Percentiles rank a stretch among this genome's conserved stretches.
Conservation (phyloP, 2,113 vertebrate species). For the Sclerurus mexicanus region DNA sequence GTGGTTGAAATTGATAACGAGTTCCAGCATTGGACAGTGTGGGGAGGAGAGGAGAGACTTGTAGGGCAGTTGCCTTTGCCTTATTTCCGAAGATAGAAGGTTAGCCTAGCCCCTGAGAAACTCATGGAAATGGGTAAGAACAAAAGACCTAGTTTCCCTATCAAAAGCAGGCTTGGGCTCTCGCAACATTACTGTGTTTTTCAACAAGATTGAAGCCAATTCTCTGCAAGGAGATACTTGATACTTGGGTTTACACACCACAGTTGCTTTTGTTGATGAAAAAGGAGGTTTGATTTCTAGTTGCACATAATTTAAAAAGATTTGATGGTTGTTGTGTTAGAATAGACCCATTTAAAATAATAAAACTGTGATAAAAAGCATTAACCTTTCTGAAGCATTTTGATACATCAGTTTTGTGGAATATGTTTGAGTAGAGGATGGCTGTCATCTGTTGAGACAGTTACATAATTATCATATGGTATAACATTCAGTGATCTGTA, state of each 20-base stretch:
- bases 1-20: constrained; percentile 17
- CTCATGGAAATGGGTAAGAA: background rate
- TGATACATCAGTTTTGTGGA: background rate
- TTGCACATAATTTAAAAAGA: background rate
- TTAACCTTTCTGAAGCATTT: background rate
- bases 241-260: background rate
- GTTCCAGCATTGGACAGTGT: background rate
- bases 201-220: background rate
- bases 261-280: background rate
- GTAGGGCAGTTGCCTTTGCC: background rate
- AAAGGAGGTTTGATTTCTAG: background rate
- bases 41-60: background rate
- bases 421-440: background rate
- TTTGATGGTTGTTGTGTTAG: background rate
- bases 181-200: fast-evolving
- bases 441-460: background rate
- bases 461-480: background rate
- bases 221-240: background rate
- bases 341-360: background rate
- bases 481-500: background rate
- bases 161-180: background rate
- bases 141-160: background rate
- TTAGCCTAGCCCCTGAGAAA: background rate
- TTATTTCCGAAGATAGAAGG: background rate
- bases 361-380: background rate